Conservation (phyloP, 2,113 vertebrate genomes). For the Cheilinus undulatus region DNA sequence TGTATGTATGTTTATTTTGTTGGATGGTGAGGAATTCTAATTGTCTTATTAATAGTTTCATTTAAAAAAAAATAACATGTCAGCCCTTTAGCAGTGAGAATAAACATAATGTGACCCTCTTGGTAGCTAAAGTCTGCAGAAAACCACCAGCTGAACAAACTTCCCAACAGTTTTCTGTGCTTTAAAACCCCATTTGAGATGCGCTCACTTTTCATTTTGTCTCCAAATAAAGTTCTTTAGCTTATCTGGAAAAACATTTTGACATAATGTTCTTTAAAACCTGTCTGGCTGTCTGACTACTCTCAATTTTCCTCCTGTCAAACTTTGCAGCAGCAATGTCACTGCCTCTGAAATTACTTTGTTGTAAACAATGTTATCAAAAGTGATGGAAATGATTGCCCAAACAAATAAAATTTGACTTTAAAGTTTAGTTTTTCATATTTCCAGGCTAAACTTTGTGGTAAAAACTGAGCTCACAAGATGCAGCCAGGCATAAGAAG, state of each 20-base stretch:
- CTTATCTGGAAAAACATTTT: background rate
- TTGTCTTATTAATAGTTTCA: too few relatives aligned
- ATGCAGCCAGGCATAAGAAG: background rate
- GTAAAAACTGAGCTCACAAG: background rate
- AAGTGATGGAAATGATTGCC: background rate
- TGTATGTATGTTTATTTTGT: too few relatives aligned
- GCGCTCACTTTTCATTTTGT: background rate
- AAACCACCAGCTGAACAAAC: too few relatives aligned
- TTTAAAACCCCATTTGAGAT: too few relatives aligned
- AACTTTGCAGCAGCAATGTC: background rate
- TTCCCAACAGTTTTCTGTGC: too few relatives aligned
- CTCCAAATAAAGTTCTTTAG: background rate
- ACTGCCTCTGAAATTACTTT: background rate
- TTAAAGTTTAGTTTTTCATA: background rate
- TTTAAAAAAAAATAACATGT: too few relatives aligned
- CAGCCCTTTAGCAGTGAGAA: too few relatives aligned
- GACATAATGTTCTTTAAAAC: background rate
- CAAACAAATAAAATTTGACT: background rate
- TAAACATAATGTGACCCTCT: too few relatives aligned
- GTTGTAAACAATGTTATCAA: background rate
- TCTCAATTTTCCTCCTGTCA: background rate
- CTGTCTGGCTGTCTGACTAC: background rate
- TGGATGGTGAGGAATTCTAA: too few relatives aligned
- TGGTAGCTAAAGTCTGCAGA: too few relatives aligned
- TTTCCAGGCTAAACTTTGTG: background rate